Conservation (phyloP, 2,797 vertebrate species). For the Sebastes trivittatus region DNA sequence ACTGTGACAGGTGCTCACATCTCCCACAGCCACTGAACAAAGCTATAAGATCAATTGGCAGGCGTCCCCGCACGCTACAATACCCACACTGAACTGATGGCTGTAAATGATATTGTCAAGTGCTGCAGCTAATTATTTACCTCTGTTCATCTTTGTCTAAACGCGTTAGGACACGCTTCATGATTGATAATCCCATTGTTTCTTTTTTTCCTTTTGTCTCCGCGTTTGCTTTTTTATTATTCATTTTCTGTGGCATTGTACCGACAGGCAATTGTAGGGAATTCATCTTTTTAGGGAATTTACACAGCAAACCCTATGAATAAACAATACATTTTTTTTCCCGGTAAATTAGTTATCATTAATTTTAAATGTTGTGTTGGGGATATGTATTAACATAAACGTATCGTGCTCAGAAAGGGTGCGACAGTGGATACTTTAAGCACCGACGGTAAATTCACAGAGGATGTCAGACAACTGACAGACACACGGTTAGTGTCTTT, state of each 20-base stretch:
- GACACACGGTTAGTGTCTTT: slow-evolving; percentile 11
- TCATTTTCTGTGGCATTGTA: slow-evolving; percentile 73
- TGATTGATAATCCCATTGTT: slow-evolving; percentile 82
- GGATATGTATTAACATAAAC: slow-evolving; percentile 69
- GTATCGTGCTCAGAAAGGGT: slow-evolving; percentile 27
- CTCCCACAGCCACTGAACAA: slow-evolving; percentile 59
- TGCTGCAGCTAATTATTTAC: slow-evolving; percentile 78
- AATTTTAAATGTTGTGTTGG: slow-evolving; percentile 80
- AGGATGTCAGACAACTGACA: slow-evolving; percentile 22
- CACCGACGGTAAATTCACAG: slow-evolving; percentile 27
- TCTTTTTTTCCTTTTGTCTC: slow-evolving; percentile 72
- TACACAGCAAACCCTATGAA: slow-evolving; percentile 80
- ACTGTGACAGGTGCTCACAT: slow-evolving; percentile 68
- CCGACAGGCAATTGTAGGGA: slow-evolving; percentile 80
- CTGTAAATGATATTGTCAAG: slow-evolving; percentile 73
- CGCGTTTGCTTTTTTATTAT: slow-evolving; percentile 78
- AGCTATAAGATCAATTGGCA: slow-evolving; percentile 64
- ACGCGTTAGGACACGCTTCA: slow-evolving; percentile 52
- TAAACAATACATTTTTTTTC: slow-evolving; percentile 77
- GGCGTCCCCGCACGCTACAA: slow-evolving; percentile 70
- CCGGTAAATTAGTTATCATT: slow-evolving; percentile 83
- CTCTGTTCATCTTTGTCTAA: slow-evolving; percentile 70
- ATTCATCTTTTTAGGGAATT: slow-evolving; percentile 82
- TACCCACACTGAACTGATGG: slow-evolving; percentile 72
- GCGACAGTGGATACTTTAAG: slow-evolving; percentile 47